Evolutionary conservation across 2,888 invertebrate genomes (phyloP), one percentile per base, ranked within the genome.

Genomic region (Tetragonisca angustula): DNA sequence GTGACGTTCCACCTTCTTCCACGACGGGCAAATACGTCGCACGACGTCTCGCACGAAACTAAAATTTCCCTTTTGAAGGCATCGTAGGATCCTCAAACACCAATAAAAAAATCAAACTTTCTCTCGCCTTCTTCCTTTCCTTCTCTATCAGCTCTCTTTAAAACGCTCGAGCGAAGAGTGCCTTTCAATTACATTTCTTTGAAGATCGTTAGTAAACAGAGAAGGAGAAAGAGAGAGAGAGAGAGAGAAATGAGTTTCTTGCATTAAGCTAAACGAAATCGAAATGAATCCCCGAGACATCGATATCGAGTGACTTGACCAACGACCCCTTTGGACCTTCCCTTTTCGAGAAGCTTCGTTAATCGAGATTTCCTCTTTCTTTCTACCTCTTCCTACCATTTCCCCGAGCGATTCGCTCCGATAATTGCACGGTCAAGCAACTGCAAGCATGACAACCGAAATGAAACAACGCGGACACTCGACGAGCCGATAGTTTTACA

Each of bases 61-160:
- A 79, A 79, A 81, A 73, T 73, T 71, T 69, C 15, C 54, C 61
- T 79, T 9, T 72, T 68, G 67, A 71, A 59, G 52, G 36, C 21
- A 27, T 3, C n/a, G 11, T 36, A 13, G 43, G 19, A 61, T 49
- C 17, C n/a, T 49, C 52, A 54, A 54, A 52, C 24, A 49, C 4
- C n/a, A 24, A 24, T 17, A 67, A 62, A 62, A 62, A 73, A 79
- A 50, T 61, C 21, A 79, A 54, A 50, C 50, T 19, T 21, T 17
- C 24, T 11, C n/a, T 9, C 19, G 0, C 32, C n/a, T 0, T 17
- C n/a, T 15, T 17, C 15, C 54, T 54, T 27, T 11, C 13, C 4
- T 9, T 6, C n/a, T 13, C 15, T 11, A 52, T 56, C 21, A 76
- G 65, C 61, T 49, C 52, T 21, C 49, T 2, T 32, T 9, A 36